A percentile compares a stretch with the other conserved stretches of the same genome.
phyloP scores from a whole-genome alignment of 2,113 vertebrate genomes.

The Dicaeum eximium region DNA sequence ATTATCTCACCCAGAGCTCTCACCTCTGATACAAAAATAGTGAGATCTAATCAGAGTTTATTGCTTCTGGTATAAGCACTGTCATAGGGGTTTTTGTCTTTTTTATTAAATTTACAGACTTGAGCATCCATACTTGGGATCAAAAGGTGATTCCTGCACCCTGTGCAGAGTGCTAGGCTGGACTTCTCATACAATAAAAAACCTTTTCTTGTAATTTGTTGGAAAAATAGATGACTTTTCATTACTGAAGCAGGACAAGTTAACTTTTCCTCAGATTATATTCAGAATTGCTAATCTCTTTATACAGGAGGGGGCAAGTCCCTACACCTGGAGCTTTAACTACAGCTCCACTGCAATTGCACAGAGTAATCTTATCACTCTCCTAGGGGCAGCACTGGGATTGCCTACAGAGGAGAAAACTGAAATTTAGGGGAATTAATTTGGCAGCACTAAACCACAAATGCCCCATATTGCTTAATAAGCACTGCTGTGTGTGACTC shows the following conservation, averaged over 20 bases:
- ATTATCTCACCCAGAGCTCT: constrained; percentile 62
- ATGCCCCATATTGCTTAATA: background rate
- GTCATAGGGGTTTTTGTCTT: constrained; percentile 36
- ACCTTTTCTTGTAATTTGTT: constrained; percentile 80
- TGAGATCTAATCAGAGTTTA: constrained; percentile 88
- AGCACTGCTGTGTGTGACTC: fast-evolving
- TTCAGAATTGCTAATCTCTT: constrained; percentile 82
- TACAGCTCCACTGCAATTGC: constrained; percentile 45
- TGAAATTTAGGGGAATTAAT: background rate
- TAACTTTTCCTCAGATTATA: constrained; percentile 80
- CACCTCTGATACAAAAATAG: constrained; percentile 33
- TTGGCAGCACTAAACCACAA: background rate
- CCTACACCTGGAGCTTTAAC: constrained; percentile 65
- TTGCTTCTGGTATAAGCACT: constrained; percentile 82
- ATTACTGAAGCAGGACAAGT: constrained; percentile 48
- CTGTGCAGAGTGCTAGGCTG: constrained; percentile 41
- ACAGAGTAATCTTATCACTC: constrained; percentile 71
- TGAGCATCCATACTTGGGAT: constrained; percentile 65
- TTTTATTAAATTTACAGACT: constrained; percentile 88
- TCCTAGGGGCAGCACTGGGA: background rate
- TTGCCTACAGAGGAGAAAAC: background rate
- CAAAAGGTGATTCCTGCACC: constrained; percentile 74
- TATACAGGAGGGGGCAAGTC: constrained; percentile 68
- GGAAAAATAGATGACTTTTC: constrained; percentile 63
- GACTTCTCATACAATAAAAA: constrained; percentile 82